Percentiles rank a stretch among this genome's conserved stretches.
Conservation (phyloP, 2,113 vertebrate genomes). For the Puffinus mauretanicus region DNA sequence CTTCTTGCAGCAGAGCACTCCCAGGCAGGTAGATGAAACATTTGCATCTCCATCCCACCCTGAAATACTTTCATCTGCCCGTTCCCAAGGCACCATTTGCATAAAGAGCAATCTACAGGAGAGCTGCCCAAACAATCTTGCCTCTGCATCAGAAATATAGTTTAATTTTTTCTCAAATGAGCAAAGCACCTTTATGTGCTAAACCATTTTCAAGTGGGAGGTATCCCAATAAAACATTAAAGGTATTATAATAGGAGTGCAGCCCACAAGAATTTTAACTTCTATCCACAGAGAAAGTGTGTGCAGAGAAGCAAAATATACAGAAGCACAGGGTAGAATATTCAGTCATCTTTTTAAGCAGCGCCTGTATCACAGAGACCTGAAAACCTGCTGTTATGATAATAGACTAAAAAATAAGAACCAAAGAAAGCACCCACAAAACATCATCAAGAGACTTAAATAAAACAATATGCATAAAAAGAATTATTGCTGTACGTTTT, state of each 20-base stretch:
- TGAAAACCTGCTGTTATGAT: background rate
- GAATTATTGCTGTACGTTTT: background rate
- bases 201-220: constrained; percentile 21
- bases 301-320: background rate
- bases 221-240: constrained; percentile 41
- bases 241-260: constrained; percentile 18
- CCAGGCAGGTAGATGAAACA: background rate
- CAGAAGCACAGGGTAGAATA: background rate
- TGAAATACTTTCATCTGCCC: background rate
- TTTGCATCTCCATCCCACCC: background rate
- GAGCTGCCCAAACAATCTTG: background rate
- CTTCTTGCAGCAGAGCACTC: background rate
- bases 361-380: background rate
- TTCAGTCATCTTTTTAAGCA: background rate
- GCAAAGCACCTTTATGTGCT: constrained; percentile 4
- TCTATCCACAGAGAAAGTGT: background rate
- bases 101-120: constrained; percentile 24
- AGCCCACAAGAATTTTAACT: constrained; percentile 25
- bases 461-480: background rate
- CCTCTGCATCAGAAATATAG: background rate
- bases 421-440: background rate
- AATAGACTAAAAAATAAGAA: background rate
- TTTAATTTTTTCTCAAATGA: background rate
- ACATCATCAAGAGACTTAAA: background rate
- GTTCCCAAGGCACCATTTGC: constrained; percentile 50